Evolutionary conservation across 2,888 invertebrate genomes (phyloP), one percentile per base, ranked within the genome.

Genomic region (Lepidocyrtinus sp.): DNA sequence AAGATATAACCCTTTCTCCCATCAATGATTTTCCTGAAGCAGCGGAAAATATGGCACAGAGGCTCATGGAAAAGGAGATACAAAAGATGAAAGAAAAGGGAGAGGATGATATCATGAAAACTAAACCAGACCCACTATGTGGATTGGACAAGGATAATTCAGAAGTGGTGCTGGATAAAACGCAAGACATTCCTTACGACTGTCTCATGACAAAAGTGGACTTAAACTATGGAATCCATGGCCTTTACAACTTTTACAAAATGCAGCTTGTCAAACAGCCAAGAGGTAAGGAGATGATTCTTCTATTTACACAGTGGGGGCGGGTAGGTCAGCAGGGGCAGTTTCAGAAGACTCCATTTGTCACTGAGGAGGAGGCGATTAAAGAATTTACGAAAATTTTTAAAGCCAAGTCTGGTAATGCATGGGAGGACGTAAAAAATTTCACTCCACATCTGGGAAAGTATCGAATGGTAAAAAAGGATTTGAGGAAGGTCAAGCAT

Each of bases 301-400:
- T 90, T 55, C 84, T 91, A 75, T 90, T 91, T 87, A 91, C 90
- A 15, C 88, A 90, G 27, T 91, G 91, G 90, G 91, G 91, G 3
- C 87, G 90, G 55, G 90, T 91, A 36, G 91, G 91, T 15, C 88
- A 88, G 3, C 1, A 24, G 12, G 90, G 90, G 1, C 89, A 89
- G 84, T 89, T 87, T 82, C 90, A 90, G 86, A 89, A 89, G 79
- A 90, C 90, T 2, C 90, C 90, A 1, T 90, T 89, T 85, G 87
- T 87, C 15, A 87, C 87, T 1, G 81, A 88, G 15, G 88, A 88
- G 12, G 90, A 90, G 46, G 90, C 89, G 0, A 87, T 88, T 3
- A 90, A 90, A 83, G 90, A 90, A 85, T 91, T 90, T 87, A 87
- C 88, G 76, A 90, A 90, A 82, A 88, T 91, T 64, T 91, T 90